A percentile compares a stretch with the other conserved stretches of the same genome.
Conservation (phyloP, 2,797 vertebrate genomes). For the Hippopotamyrus pictus region DNA sequence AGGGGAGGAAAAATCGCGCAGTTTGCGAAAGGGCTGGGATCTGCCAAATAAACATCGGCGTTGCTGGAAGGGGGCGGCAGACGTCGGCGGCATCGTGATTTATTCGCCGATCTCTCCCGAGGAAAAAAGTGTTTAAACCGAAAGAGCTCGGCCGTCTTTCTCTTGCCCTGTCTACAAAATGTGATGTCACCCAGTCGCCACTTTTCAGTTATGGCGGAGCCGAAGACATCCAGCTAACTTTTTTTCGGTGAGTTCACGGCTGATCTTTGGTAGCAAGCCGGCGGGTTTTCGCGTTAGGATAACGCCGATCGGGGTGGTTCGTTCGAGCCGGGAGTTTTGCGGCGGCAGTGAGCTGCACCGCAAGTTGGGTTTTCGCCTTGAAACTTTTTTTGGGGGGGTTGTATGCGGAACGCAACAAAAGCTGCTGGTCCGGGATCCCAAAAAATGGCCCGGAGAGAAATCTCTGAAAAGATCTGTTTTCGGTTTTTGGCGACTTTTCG, state of each 20-base stretch:
- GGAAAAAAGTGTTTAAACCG: background rate
- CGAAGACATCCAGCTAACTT: conserved; percentile 37
- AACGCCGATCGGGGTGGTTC: background rate
- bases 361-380: background rate
- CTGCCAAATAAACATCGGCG: background rate
- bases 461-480: background rate
- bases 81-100: background rate
- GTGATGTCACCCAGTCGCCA: conserved; percentile 35
- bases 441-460: background rate
- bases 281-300: background rate
- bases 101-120: conserved; percentile 10
- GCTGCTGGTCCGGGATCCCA: background rate
- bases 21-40: background rate
- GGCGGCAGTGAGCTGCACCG: background rate
- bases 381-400: background rate
- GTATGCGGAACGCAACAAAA: background rate
- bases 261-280: background rate
- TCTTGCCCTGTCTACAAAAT: conserved; percentile 21
- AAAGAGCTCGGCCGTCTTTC: conserved; percentile 12
- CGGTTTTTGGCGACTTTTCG: background rate
- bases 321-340: background rate
- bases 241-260: conserved; percentile 32
- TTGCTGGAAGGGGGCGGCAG: conserved; percentile 1
- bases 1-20: background rate
- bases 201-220: conserved; percentile 43